These are phyloP conservation scores for Nomada lathburiana DNA, from an alignment of 2,888 invertebrate genomes.

Conservation along the genomic window DNA sequence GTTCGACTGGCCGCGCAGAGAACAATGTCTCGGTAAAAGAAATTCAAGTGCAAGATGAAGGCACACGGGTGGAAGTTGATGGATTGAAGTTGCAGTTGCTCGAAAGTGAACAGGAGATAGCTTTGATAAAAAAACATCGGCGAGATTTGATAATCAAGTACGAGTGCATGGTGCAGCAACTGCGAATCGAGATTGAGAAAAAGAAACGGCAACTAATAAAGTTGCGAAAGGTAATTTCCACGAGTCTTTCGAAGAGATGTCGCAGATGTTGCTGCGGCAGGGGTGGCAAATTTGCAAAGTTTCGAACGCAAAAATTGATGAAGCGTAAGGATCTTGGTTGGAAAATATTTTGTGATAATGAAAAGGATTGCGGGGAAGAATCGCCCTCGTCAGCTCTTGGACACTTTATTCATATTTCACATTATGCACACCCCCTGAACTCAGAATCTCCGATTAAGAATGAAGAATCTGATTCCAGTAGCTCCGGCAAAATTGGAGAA, in stretches of 20 bases:
- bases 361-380: background rate
- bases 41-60: conserved; percentile 55
- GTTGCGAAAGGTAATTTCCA: conserved; percentile 23
- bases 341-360: background rate
- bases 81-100: conserved; percentile 68
- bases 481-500: background rate
- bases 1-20: conserved; percentile 30
- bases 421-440: background rate
- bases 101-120: conserved; percentile 73
- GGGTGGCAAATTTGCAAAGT: too few relatives aligned
- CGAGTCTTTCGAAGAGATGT: background rate
- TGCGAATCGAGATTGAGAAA: conserved; percentile 68
- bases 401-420: background rate
- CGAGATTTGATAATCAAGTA: conserved; percentile 74
- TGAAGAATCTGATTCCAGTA: background rate
- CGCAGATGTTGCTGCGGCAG: background rate
- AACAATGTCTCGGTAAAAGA: background rate
- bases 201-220: conserved; percentile 5
- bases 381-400: background rate
- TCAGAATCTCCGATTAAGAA: background rate
- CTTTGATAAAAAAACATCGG: conserved; percentile 71
- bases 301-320: background rate
- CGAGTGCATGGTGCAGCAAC: conserved; percentile 71
- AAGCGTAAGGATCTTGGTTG: background rate
- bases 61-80: conserved; percentile 68